These are phyloP conservation scores for Carduelis carduelis DNA, from an alignment of 2,797 vertebrate species.

Conservation along the genomic window DNA sequence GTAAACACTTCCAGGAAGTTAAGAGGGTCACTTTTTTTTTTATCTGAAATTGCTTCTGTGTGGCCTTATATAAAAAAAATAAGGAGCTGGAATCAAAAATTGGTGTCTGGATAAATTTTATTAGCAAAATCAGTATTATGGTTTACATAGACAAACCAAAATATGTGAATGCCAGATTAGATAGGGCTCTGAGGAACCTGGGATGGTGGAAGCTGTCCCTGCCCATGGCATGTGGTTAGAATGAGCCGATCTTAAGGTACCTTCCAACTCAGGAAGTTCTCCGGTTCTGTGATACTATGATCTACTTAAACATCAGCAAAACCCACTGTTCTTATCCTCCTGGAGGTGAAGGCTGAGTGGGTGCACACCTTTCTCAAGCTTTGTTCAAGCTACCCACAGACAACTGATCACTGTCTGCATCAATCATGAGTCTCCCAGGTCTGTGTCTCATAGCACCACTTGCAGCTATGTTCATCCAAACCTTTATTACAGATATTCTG, in stretches of 20 bases:
- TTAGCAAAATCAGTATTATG: neutral
- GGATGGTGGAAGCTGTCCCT: neutral
- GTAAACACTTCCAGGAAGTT: neutral
- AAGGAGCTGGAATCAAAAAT: neutral
- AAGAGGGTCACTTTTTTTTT: neutral
- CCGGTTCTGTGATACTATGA: neutral
- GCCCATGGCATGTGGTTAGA: neutral
- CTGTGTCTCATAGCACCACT: neutral
- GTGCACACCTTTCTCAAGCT: neutral
- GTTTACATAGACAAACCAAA: neutral
- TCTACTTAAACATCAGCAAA: neutral
- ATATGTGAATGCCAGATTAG: neutral
- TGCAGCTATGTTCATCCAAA: neutral
- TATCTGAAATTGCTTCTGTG: neutral
- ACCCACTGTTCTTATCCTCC: rapidly evolving
- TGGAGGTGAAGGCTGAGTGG: neutral
- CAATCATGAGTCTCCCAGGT: neutral
- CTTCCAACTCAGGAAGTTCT: neutral
- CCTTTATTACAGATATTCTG: neutral
- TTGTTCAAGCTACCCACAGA: neutral
- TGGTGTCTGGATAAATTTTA: neutral
- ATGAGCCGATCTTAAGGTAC: neutral
- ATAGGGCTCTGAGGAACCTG: neutral
- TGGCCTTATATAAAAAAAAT: neutral
- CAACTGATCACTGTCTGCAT: neutral